Evolutionary conservation across 2,797 vertebrate genomes (phyloP).

Genomic region (Philypnodon macrostomus): DNA sequence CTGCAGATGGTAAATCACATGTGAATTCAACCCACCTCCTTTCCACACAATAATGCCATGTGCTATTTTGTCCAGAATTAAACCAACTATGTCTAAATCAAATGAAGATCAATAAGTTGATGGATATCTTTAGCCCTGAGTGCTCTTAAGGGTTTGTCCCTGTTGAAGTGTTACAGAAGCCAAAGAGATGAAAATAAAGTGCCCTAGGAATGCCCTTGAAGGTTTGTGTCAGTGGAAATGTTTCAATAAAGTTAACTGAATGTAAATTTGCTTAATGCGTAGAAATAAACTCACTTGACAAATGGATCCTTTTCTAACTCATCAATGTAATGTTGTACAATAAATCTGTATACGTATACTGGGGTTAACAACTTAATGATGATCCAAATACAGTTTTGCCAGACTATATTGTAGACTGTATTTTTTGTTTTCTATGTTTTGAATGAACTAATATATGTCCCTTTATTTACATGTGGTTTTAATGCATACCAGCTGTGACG

Average conservation of each 20-base stretch:
- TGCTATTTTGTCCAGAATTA: conserved; percentile 26
- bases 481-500: conserved; percentile 1
- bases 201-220: no score
- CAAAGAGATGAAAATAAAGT: conserved; percentile 74
- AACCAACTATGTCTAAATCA: conserved; percentile 31
- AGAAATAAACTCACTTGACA: conserved; percentile 13
- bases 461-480: conserved; percentile 8
- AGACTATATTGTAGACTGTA: conserved; percentile 25
- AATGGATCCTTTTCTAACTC: conserved; percentile 10
- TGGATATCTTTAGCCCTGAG: conserved; percentile 60
- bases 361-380: conserved; percentile 23
- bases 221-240: no score
- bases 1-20: conserved; percentile 36
- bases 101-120: conserved; percentile 41
- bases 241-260: conserved; percentile 17
- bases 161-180: conserved; percentile 61
- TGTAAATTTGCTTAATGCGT: conserved; percentile 4
- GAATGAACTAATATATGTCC: conserved; percentile 23
- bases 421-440: conserved; percentile 20
- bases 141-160: conserved; percentile 63
- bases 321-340: no score
- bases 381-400: conserved; percentile 16
- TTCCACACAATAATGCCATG: no score
- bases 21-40: no score
- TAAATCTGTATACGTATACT: no score